Percentiles rank a stretch among this genome's conserved stretches.
Evolutionary conservation across 2,888 invertebrate species (phyloP).

Genomic region (Nycteola revayana): DNA sequence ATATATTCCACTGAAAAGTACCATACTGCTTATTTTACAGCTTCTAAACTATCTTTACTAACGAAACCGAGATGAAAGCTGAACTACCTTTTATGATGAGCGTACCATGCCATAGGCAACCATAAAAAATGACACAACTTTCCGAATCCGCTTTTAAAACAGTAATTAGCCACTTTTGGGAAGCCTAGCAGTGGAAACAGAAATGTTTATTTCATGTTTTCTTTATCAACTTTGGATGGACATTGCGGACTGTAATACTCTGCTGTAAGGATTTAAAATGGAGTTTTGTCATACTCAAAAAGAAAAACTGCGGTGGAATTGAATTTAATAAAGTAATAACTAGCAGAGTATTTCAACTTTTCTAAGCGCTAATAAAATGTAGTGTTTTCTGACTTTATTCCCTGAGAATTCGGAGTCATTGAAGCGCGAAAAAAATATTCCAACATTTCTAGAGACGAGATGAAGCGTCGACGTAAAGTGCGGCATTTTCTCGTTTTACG

Average conservation of each 20-base stretch:
- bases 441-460: conserved; percentile 43
- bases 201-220: conserved; percentile 23
- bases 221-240: conserved; percentile 21
- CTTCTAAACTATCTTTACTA: too few species aligned
- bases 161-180: conserved; percentile 26
- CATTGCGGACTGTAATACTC: conserved; percentile 14
- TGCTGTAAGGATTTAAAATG: too few species aligned
- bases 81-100: conserved; percentile 30
- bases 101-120: conserved; percentile 13
- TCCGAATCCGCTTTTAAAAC: conserved; percentile 12
- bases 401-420: conserved; percentile 40
- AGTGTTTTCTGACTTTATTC: conserved; percentile 49
- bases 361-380: conserved; percentile 53
- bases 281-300: too few species aligned
- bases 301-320: too few species aligned
- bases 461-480: conserved; percentile 49
- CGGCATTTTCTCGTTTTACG: conserved; percentile 55
- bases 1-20: too few species aligned
- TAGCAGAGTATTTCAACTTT: too few species aligned
- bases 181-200: conserved; percentile 6
- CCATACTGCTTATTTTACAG: too few species aligned
- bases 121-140: conserved; percentile 18
- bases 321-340: too few species aligned
- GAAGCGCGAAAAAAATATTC: conserved; percentile 58
- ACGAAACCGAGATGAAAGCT: too few species aligned